Percentiles rank a stretch among this genome's conserved stretches.
Evolutionary conservation across 2,113 vertebrate genomes (phyloP).

Genomic region (Micronisus gabar): DNA sequence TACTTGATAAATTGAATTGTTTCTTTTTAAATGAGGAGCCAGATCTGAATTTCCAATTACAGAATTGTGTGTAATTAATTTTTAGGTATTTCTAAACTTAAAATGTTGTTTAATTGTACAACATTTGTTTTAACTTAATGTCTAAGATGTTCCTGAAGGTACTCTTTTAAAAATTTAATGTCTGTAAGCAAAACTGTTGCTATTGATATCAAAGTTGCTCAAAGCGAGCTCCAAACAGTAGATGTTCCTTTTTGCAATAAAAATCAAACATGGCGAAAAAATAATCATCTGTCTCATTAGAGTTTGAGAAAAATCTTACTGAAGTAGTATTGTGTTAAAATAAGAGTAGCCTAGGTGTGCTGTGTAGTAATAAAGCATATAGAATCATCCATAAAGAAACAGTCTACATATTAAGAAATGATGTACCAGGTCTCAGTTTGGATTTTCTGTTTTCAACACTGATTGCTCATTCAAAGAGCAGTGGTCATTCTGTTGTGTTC

Average conservation of each 20-base stretch:
- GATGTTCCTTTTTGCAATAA: background rate
- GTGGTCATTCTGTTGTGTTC: background rate
- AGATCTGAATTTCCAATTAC: background rate
- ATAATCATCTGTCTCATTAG: background rate
- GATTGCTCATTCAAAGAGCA: background rate
- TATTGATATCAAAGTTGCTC: background rate
- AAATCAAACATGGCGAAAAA: background rate
- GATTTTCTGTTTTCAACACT: background rate
- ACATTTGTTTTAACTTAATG: background rate
- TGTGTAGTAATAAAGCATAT: background rate
- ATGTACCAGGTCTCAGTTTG: background rate
- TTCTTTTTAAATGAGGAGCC: background rate
- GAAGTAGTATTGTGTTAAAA: background rate
- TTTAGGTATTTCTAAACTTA: background rate
- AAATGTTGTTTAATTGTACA: background rate
- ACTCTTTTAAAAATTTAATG: background rate
- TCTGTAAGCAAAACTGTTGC: background rate
- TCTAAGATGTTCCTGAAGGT: background rate
- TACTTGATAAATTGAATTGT: background rate
- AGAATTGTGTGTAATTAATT: background rate
- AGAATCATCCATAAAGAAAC: background rate
- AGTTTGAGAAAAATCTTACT: background rate
- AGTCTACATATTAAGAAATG: background rate
- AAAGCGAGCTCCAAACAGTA: background rate
- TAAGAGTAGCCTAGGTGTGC: background rate